These are phyloP conservation scores for Colletes collaris DNA, from an alignment of 2,888 invertebrate species.

Conservation along the genomic window DNA sequence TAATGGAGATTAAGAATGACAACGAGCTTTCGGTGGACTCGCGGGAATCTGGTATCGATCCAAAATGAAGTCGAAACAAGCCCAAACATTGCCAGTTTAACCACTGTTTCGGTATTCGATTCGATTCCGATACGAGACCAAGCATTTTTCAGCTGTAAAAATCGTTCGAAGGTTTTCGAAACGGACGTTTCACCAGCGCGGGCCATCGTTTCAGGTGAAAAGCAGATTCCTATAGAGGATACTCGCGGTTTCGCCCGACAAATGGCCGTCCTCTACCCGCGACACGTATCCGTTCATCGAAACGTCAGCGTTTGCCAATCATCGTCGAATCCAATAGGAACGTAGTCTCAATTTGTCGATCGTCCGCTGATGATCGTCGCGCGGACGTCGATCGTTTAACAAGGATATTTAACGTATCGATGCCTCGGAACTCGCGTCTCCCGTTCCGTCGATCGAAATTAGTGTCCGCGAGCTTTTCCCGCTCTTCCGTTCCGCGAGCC, in stretches of 20 bases:
- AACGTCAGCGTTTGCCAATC: constrained; percentile 51
- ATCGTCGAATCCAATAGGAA: constrained; percentile 25
- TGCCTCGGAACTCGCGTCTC: background rate
- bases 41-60: no score
- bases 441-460: background rate
- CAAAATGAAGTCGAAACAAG: background rate
- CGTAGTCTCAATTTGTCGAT: constrained; percentile 12
- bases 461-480: background rate
- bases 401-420: constrained; percentile 11
- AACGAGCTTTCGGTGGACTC: no score
- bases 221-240: no score
- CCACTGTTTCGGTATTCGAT: no score
- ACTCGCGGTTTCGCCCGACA: background rate
- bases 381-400: constrained; percentile 12
- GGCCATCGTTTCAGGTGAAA: no score
- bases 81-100: no score
- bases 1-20: constrained; percentile 30
- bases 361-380: background rate
- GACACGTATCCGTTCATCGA: constrained; percentile 37
- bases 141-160: no score
- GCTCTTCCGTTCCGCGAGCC: background rate
- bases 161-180: no score
- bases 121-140: no score
- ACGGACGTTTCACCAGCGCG: no score
- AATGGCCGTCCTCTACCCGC: constrained; percentile 42